Conservation (phyloP, 2,797 vertebrate genomes). For the Chaunax sp. region DNA sequence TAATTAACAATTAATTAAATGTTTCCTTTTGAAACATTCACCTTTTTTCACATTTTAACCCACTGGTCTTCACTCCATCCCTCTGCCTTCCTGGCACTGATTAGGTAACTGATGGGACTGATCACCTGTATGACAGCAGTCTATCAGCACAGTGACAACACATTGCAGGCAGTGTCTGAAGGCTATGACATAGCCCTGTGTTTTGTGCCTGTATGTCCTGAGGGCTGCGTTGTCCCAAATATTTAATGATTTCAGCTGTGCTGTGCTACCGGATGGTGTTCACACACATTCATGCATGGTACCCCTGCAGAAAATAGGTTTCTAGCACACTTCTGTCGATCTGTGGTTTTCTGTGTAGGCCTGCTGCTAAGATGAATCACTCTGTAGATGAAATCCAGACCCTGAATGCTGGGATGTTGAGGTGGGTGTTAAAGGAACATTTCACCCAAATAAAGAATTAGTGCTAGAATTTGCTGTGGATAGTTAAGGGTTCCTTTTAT, state of each 20-base stretch:
- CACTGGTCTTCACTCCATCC: too few relatives aligned
- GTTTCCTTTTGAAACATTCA: too few relatives aligned
- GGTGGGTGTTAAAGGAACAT: background rate
- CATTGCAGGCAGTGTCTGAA: constrained; percentile 32
- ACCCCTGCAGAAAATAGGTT: constrained; percentile 72
- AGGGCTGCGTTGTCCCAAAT: constrained; percentile 47
- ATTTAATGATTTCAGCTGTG: background rate
- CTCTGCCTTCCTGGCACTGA: too few relatives aligned
- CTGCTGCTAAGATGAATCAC: constrained; percentile 22
- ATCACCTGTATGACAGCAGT: background rate
- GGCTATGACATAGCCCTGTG: constrained; percentile 17
- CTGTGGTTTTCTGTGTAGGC: background rate
- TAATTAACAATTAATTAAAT: too few relatives aligned
- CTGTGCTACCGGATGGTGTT: background rate
- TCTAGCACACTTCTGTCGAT: constrained; percentile 66
- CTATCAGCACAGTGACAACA: constrained; percentile 16
- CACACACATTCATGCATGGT: constrained; percentile 12
- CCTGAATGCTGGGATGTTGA: background rate
- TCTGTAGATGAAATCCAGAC: background rate
- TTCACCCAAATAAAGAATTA: background rate
- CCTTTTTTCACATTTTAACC: too few relatives aligned
- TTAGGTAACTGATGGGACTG: background rate
- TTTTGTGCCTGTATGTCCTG: constrained; percentile 7
- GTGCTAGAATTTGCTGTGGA: too few relatives aligned
- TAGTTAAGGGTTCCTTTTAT: too few relatives aligned